A percentile compares a stretch with the other conserved stretches of the same genome.
phyloP scores from a whole-genome alignment of 2,888 invertebrate genomes.

The Caenorhabditis plicata region DNA sequence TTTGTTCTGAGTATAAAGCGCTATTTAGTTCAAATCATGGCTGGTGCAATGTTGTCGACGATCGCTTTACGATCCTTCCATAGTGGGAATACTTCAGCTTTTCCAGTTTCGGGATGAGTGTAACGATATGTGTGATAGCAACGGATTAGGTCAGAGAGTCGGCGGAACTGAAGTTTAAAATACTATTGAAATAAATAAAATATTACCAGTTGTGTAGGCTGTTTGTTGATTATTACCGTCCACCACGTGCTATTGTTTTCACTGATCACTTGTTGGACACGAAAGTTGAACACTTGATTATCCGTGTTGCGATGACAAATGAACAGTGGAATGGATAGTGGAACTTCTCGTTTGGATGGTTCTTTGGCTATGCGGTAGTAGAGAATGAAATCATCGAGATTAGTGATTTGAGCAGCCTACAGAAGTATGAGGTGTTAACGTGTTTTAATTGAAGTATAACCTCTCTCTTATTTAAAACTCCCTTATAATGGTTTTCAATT shows the following conservation, averaged over 20 bases:
- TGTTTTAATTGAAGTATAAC: not conserved
- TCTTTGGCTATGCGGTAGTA: conserved; percentile 27
- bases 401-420: conserved; percentile 8
- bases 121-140: conserved; percentile 27
- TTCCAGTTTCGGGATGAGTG: conserved; percentile 15
- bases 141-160: conserved; percentile 21
- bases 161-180: conserved; percentile 18
- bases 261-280: conserved; percentile 18
- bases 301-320: conserved; percentile 21
- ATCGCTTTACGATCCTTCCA: conserved; percentile 6
- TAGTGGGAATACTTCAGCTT: conserved; percentile 19
- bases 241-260: conserved; percentile 33
- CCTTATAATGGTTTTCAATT: conserved; percentile 23
- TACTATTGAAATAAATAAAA: not conserved
- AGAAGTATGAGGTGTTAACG: not conserved
- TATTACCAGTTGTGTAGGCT: conserved; percentile 20
- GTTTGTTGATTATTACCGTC: conserved; percentile 28
- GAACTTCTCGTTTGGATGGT: not conserved
- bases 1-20: no score
- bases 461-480: conserved; percentile 26
- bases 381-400: conserved; percentile 17
- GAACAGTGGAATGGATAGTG: conserved; percentile 12
- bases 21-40: no score
- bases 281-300: conserved; percentile 21
- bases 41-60: not conserved